Percentiles rank a stretch among this genome's conserved stretches.
Conservation (phyloP, 1,140 invertebrate species). For the Meteorus sp. region DNA sequence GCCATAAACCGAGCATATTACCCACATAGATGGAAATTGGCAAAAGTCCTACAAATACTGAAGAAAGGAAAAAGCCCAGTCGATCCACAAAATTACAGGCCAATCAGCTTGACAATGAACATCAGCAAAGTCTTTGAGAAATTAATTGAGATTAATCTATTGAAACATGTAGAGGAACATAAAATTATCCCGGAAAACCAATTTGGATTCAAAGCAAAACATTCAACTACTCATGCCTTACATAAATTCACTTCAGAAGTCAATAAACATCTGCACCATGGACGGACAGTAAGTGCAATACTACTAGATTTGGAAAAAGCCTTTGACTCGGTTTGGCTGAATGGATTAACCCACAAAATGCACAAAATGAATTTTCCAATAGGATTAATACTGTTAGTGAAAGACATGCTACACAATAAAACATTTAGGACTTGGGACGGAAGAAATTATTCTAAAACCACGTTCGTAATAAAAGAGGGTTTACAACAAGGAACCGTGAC, state of each 20-base stretch:
- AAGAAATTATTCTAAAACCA: not conserved
- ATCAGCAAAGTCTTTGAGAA: constrained; percentile 26
- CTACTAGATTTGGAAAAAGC: constrained; percentile 1
- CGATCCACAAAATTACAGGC: constrained; percentile 27
- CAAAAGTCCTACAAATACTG: constrained; percentile 30
- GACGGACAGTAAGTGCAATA: not conserved
- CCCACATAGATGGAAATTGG: constrained; percentile 30
- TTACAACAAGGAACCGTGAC: constrained; percentile 23
- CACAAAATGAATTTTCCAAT: constrained; percentile 16
- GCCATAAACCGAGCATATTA: constrained; percentile 25
- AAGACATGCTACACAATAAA: constrained; percentile 17
- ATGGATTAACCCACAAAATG: constrained; percentile 30
- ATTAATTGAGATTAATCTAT: not conserved
- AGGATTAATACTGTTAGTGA: not conserved
- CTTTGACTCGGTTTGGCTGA: constrained; percentile 8
- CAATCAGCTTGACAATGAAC: constrained; percentile 31
- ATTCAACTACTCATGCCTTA: not conserved
- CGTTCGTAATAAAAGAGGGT: constrained; percentile 2
- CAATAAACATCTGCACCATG: not conserved
- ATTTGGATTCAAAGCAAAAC: not conserved
- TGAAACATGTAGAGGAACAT: not conserved
- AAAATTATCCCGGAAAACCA: constrained; percentile 1
- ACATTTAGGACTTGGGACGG: constrained; percentile 17
- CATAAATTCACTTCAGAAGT: not conserved
- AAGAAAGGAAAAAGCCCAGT: constrained; percentile 31